Evolutionary conservation across 1,140 invertebrate species (phyloP).

Genomic region (Batillaria attramentaria): DNA sequence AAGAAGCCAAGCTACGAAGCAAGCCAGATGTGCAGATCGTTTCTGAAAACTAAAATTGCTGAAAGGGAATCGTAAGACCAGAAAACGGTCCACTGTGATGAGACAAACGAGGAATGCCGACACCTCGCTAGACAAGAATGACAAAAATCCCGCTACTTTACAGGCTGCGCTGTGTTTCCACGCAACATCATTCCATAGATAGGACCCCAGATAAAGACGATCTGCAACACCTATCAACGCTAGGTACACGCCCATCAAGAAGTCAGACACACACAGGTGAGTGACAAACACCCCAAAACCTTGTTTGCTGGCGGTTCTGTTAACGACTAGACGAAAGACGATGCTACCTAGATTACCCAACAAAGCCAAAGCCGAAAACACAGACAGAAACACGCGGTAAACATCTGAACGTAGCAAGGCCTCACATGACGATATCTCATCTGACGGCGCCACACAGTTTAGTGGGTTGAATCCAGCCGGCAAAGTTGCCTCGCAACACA

Average conservation of each 20-base stretch:
- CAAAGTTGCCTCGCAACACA: conserved; percentile 42
- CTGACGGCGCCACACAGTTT: conserved; percentile 39
- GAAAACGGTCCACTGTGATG: conserved; percentile 48
- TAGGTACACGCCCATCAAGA: conserved; percentile 62
- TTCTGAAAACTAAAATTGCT: conserved; percentile 30
- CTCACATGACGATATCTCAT: conserved; percentile 49
- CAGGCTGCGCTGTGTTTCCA: conserved; percentile 55
- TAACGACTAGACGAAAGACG: conserved; percentile 23
- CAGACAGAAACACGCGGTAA: conserved; percentile 35
- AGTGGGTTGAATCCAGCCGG: conserved; percentile 10
- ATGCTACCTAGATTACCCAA: conserved; percentile 48
- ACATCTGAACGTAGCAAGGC: conserved; percentile 37
- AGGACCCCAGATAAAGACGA: conserved; percentile 49
- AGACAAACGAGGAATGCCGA: conserved; percentile 55
- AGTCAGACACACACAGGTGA: conserved; percentile 53
- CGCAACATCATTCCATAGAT: conserved; percentile 43
- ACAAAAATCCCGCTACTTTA: conserved; percentile 52
- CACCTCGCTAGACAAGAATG: conserved; percentile 54
- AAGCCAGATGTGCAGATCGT: conserved; percentile 3
- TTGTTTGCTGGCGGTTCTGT: conserved; percentile 30
- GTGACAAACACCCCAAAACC: conserved; percentile 46
- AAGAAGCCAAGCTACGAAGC: conserved; percentile 26
- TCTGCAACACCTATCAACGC: conserved; percentile 59
- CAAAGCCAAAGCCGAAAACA: conserved; percentile 38
- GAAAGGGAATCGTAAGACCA: conserved; percentile 58